A percentile compares a stretch with the other conserved stretches of the same genome.
These are phyloP conservation scores for Amphipoea lucens DNA, from an alignment of 2,888 invertebrate species.

Conservation along the genomic window DNA sequence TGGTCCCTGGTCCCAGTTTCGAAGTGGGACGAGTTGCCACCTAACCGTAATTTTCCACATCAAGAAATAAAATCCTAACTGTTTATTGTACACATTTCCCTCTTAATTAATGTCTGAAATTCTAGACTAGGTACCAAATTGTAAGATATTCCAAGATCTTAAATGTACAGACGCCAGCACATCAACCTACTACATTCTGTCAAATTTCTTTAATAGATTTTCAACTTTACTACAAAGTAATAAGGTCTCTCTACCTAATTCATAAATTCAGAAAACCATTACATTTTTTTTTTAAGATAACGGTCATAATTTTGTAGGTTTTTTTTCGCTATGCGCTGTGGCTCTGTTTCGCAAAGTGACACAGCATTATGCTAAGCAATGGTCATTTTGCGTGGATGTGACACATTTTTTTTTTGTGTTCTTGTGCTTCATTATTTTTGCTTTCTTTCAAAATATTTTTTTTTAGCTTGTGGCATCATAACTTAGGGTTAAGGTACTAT, in stretches of 20 bases:
- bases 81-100: not conserved
- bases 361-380: not conserved
- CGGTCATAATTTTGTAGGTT: no score
- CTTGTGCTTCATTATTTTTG: not conserved
- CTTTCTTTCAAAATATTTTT: no score
- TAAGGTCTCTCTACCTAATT: not conserved
- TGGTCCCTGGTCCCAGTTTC: no score
- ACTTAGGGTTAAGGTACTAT: not conserved
- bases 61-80: not conserved
- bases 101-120: not conserved
- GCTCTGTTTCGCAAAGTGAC: not conserved
- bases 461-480: no score
- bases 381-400: no score
- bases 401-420: not conserved
- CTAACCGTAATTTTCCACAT: not conserved
- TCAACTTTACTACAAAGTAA: no score
- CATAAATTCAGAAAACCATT: no score
- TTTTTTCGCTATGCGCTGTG: not conserved
- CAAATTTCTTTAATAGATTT: no score
- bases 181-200: no score
- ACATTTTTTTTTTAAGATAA: no score
- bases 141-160: not conserved
- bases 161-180: constrained; percentile 3
- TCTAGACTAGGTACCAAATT: constrained; percentile 22
- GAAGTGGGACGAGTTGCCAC: no score